These are phyloP conservation scores for Cepaea hortensis DNA, from an alignment of 2,888 invertebrate species.

Conservation along the genomic window DNA sequence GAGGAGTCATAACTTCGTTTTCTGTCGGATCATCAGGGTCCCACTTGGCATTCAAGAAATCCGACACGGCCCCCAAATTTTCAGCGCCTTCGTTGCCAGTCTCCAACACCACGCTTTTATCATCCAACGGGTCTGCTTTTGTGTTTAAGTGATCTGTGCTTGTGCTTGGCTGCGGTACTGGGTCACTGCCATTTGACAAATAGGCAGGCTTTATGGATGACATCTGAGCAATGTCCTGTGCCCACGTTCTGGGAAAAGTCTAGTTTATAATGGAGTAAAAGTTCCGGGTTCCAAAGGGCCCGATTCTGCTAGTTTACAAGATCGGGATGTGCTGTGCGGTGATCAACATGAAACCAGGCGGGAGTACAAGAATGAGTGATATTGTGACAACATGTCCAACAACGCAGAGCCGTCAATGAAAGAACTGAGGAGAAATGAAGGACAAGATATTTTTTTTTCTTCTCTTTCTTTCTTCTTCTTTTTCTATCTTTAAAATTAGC, in stretches of 20 bases:
- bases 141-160: slow-evolving; percentile 22
- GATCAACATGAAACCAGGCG: too few relatives aligned
- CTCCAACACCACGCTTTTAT: slow-evolving; percentile 23
- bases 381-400: background rate
- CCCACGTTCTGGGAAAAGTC: too few relatives aligned
- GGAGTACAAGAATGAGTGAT: too few relatives aligned
- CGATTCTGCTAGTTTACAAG: too few relatives aligned
- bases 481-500: too few relatives aligned
- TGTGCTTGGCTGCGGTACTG: slow-evolving; percentile 20
- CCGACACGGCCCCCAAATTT: slow-evolving; percentile 31
- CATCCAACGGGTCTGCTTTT: background rate
- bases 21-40: slow-evolving; percentile 48
- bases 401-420: too few relatives aligned
- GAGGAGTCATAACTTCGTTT: slow-evolving; percentile 25
- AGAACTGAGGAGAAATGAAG: background rate
- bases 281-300: too few relatives aligned
- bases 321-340: too few relatives aligned
- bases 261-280: too few relatives aligned
- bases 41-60: slow-evolving; percentile 47
- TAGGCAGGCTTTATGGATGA: background rate
- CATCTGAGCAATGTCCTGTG: background rate
- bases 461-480: too few relatives aligned
- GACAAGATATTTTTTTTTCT: too few relatives aligned
- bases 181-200: background rate
- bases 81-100: slow-evolving; percentile 29